Evolutionary conservation across 2,888 invertebrate species (phyloP).

Genomic region (Cephalotes varians): DNA sequence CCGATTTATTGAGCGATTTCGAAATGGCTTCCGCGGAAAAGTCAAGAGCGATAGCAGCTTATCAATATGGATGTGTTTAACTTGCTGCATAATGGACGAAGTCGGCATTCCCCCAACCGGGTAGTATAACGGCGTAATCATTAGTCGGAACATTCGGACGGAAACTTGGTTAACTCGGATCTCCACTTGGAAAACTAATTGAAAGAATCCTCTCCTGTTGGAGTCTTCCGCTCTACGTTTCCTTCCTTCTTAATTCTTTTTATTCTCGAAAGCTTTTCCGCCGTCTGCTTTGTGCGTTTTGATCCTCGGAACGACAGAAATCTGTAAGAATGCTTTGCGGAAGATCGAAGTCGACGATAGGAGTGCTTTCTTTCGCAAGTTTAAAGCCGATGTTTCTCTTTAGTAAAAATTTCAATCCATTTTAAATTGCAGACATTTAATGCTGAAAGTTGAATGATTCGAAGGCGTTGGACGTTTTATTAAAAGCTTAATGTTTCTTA

Average conservation of each 20-base stretch:
- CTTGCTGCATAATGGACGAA: constrained; percentile 78
- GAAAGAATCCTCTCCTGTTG: constrained; percentile 71
- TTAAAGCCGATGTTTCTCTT: constrained; percentile 11
- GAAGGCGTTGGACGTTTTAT: not conserved
- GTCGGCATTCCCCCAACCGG: constrained; percentile 56
- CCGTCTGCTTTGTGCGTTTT: constrained; percentile 18
- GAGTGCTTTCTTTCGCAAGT: constrained; percentile 5
- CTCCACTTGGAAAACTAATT: constrained; percentile 74
- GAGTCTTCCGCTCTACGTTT: not conserved
- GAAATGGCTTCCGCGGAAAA: constrained; percentile 50
- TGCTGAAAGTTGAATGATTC: not conserved
- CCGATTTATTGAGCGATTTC: constrained; percentile 59
- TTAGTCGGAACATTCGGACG: constrained; percentile 70
- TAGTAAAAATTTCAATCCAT: not conserved
- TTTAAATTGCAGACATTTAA: constrained; percentile 7
- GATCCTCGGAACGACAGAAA: constrained; percentile 23
- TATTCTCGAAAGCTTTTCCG: constrained; percentile 29
- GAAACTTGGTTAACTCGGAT: constrained; percentile 73
- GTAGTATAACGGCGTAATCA: constrained; percentile 70
- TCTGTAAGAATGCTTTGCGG: constrained; percentile 29
- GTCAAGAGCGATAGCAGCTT: constrained; percentile 64
- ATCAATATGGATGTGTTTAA: constrained; percentile 81
- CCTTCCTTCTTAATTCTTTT: constrained; percentile 30
- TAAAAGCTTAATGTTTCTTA: not conserved
- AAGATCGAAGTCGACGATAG: constrained; percentile 19